Evolutionary conservation across 2,113 vertebrate genomes (phyloP).

Genomic region (Tetrax tetrax): DNA sequence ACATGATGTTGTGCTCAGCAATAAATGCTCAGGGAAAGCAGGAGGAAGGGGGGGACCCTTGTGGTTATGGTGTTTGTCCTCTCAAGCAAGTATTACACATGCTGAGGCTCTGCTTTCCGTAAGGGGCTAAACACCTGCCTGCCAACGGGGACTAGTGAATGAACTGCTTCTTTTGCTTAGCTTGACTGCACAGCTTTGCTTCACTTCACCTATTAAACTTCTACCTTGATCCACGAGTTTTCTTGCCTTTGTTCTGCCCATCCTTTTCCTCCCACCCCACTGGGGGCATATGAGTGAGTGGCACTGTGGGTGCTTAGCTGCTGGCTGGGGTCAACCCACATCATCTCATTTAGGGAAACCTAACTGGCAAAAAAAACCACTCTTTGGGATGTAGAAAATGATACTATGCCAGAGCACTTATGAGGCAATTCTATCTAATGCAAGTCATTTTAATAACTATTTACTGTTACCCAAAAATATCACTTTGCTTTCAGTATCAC

Average conservation of each 20-base stretch:
- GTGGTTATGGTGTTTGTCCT: not conserved
- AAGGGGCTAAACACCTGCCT: not conserved
- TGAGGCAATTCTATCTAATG: not conserved
- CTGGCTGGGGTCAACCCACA: not conserved
- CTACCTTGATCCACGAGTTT: not conserved
- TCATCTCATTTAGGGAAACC: not conserved
- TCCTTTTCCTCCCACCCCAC: not conserved
- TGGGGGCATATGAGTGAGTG: rapidly evolving
- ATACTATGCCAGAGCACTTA: not conserved
- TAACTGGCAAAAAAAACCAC: not conserved
- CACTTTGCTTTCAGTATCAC: not conserved
- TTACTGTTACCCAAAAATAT: not conserved
- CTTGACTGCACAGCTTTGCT: not conserved
- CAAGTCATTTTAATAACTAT: not conserved
- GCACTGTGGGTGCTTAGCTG: not conserved
- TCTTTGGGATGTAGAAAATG: not conserved
- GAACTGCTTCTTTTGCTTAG: not conserved
- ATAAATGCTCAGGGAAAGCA: not conserved
- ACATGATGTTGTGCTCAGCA: not conserved
- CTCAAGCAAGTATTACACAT: not conserved
- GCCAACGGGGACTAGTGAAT: not conserved
- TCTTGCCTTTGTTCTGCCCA: not conserved
- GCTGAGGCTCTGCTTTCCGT: not conserved
- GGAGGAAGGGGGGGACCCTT: not conserved
- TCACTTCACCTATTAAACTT: not conserved